Base-by-base conservation (phyloP, 2,888 invertebrate species). In the Stratiomys singularior region DNA sequence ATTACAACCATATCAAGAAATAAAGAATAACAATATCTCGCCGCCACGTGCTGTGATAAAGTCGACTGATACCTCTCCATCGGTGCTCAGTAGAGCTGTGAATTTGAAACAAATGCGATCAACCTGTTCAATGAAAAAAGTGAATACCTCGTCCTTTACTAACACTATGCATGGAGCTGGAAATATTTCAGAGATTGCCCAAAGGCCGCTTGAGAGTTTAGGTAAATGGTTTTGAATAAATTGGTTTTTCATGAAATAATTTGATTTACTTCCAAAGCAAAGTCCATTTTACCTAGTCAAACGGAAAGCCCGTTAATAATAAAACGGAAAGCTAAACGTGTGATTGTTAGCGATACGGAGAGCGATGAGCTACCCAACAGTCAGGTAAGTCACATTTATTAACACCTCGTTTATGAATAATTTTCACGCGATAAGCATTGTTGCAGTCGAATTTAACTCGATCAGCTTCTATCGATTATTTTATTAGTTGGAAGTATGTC, bases 281-380 rank as follows among this genome's bases (percentile, higher is more conserved):
- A 15, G 15, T 69, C 47, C 2, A 69, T 69, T 69, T 25, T 69
- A 13, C 0, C 23, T 7, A 74, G 58, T 37, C 58, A 58, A 60
- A 44, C 58, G 5, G 58, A 74, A 5, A 74, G 74, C 37, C 74
- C 74, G 15, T 37, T 74, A 21, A 37, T 30, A 3, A 23, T 74
- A 5, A 18, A 60, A 37, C 21, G 60, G 18, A 58, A 25, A 60
- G 44, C 23, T n/a, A 74, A 74, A 37, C 76, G 76, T 21, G 30
- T 76, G 18, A 76, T 64, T 4, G 46, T 46, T n/a, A 76, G 76
- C 47, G 76, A 76, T 47, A 64, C 76, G 5, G 76, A 76, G 18
- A 25, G 37, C 1, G 76, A 76, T 18, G 76, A 76, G n/a, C n/a
- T 74, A 0, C 30, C 37, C 15, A 74, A 74, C 13, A 74, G 72